A percentile compares a stretch with the other conserved stretches of the same genome.
phyloP scores from a whole-genome alignment of 2,888 invertebrate species.

The Mythimna impura region DNA sequence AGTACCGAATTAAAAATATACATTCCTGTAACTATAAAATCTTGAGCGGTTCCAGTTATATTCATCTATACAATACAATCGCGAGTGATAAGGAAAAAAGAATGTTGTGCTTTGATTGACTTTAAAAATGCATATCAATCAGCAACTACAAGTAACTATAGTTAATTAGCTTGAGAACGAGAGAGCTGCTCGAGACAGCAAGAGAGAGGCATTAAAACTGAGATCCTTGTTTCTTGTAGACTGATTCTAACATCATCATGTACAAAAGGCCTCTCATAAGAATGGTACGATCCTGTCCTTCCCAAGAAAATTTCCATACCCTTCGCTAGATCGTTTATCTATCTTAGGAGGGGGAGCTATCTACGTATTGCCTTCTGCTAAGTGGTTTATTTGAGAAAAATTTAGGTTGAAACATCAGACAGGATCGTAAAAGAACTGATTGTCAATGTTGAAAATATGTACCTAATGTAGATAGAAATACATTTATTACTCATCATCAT shows the following conservation, averaged over 20 bases:
- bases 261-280: no score
- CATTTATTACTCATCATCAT: no score
- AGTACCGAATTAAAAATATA: neutral
- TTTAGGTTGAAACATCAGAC: no score
- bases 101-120: neutral
- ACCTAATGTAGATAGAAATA: no score
- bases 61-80: constrained; percentile 6
- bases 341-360: neutral
- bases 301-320: no score
- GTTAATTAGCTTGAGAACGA: neutral
- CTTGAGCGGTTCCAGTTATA: neutral
- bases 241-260: no score
- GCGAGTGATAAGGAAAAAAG: constrained; percentile 22
- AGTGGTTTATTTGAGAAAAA: neutral
- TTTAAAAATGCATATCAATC: neutral
- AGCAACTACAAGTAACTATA: neutral
- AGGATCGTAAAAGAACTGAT: no score
- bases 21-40: neutral
- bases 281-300: no score
- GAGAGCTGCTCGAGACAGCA: neutral
- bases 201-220: no score
- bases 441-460: no score
- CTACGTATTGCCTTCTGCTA: neutral
- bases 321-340: no score
- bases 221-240: no score